These are phyloP conservation scores for Paguma larvata DNA, from an alignment of 2,797 vertebrate species.

Conservation along the genomic window DNA sequence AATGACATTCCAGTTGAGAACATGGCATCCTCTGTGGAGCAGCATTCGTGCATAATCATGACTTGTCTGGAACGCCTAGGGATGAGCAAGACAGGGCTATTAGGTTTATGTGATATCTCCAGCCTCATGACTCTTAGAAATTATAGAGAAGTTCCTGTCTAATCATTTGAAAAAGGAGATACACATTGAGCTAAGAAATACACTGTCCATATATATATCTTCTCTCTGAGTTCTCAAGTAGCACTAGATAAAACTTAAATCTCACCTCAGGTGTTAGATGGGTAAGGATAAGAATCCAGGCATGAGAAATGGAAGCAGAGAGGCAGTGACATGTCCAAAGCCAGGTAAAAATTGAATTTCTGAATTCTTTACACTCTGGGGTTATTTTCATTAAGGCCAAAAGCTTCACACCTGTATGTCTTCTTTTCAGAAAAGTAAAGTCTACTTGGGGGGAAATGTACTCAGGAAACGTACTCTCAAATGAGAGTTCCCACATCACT, in stretches of 20 bases:
- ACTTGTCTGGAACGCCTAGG: background rate
- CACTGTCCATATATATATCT: background rate
- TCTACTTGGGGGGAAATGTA: background rate
- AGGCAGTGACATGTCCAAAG: background rate
- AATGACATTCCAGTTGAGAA: background rate
- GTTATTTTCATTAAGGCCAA: constrained; percentile 33
- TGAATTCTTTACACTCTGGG: background rate
- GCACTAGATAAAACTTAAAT: constrained; percentile 1
- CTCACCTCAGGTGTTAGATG: background rate
- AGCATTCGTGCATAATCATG: background rate
- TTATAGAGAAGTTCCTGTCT: background rate
- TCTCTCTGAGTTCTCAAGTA: background rate
- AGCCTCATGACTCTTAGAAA: background rate
- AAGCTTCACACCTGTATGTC: background rate
- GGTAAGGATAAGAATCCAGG: background rate
- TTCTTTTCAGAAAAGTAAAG: constrained; percentile 5
- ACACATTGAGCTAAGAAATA: background rate
- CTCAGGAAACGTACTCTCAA: background rate
- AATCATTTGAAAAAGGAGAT: constrained; percentile 6
- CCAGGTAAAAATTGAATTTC: background rate
- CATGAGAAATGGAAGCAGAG: background rate
- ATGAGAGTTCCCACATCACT: background rate
- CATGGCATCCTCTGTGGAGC: background rate
- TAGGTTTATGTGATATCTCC: background rate
- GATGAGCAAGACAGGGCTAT: background rate